These are phyloP conservation scores for Zaprionus lachaisei DNA, from an alignment of 1,140 invertebrate species.

Conservation along the genomic window DNA sequence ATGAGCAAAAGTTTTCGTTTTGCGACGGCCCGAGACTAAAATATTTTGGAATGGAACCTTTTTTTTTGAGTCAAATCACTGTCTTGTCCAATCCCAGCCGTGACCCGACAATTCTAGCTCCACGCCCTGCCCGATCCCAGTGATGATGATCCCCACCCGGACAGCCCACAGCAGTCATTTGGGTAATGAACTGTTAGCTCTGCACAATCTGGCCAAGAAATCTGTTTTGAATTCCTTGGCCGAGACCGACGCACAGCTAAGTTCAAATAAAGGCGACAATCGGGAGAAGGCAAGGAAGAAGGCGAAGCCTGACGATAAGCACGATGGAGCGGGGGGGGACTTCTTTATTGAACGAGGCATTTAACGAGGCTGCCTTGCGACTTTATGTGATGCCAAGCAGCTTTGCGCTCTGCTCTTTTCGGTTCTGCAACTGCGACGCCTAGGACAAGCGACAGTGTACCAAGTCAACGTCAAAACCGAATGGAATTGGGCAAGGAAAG, in stretches of 20 bases:
- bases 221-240: conserved; percentile 77
- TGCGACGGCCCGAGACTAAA: conserved; percentile 29
- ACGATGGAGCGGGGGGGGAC: not conserved
- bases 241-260: conserved; percentile 50
- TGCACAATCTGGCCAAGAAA: conserved; percentile 78
- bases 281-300: not conserved
- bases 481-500: conserved; percentile 1
- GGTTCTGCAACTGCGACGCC: conserved; percentile 26
- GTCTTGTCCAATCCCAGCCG: conserved; percentile 3
- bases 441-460: not conserved
- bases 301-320: conserved; percentile 3
- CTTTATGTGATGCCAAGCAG: conserved; percentile 40
- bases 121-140: conserved; percentile 1
- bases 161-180: conserved; percentile 61
- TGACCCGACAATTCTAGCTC: not conserved
- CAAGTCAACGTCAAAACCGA: not conserved
- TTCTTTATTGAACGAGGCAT: conserved; percentile 13
- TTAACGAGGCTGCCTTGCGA: conserved; percentile 42
- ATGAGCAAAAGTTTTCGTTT: conserved; percentile 55
- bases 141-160: not conserved
- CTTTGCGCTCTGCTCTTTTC: not conserved
- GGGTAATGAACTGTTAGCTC: conserved; percentile 81
- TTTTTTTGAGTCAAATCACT: conserved; percentile 38
- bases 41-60: conserved; percentile 59
- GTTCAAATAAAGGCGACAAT: conserved; percentile 67